Base-by-base conservation (phyloP, 1,140 invertebrate species). In the Megathymus violae region DNA sequence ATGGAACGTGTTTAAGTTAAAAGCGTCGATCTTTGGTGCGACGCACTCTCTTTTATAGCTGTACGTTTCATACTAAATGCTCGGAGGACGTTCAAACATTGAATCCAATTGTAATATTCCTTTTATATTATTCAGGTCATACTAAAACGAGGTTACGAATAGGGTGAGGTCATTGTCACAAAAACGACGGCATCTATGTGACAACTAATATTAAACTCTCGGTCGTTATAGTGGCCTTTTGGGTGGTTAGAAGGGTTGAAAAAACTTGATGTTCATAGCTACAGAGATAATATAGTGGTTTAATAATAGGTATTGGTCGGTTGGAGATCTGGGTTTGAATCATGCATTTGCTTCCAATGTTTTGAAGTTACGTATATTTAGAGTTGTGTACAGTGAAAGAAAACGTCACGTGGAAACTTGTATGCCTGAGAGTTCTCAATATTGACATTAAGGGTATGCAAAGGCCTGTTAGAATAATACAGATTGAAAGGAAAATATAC, bases 1-100 rank as follows among this genome's bases (percentile, higher is more conserved):
- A 56, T 56, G 51, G 51, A 43, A 56, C 51, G 40, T 38, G 11
- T 56, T 48, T 56, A 56, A 31, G 51, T 41, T 56, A 22, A 56
- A 56, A 41, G 51, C 51, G 19, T 56, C n/a, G n/a, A n/a, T n/a
- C n/a, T n/a, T n/a, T n/a, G n/a, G n/a, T n/a, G n/a, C n/a, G 19
- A 22, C 40, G 51, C 22, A 38, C 27, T 27, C 10, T 36, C 51
- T 56, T 56, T 56, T 43, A 22, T 22, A 56, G 51, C 40, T 43
- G 51, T 27, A 19, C 51, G 15, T 22, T 41, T 56, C 38, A 41
- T 56, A 43, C 14, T 56, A 41, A 41, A 31, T 19, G 41, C 10
- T 43, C 17, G 19, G 2, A 2, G 19, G 11, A 52, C n/a, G 38
- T 54, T 17, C 22, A n/a, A 40, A 56, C 34, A 56, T 56, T 56